These are phyloP conservation scores for Corythaeola cristata DNA, from an alignment of 2,113 vertebrate genomes.

Conservation along the genomic window DNA sequence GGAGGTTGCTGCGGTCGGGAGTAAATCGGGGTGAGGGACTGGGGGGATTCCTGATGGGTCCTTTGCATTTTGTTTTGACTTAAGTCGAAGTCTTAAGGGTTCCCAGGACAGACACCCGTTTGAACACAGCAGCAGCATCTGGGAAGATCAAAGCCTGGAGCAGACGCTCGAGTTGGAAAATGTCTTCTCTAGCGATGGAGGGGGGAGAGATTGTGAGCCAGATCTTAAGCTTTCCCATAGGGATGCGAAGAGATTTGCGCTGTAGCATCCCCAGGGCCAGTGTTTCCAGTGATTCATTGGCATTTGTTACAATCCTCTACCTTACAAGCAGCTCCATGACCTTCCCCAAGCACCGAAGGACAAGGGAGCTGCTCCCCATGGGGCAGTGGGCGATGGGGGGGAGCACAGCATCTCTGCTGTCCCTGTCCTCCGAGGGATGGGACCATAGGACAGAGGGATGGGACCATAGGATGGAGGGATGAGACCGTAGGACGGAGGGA, in stretches of 20 bases:
- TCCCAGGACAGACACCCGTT: background rate
- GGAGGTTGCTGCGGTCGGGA: background rate
- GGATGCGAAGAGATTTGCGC: slow-evolving; percentile 50
- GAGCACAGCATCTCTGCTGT: background rate
- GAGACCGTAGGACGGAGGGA: background rate
- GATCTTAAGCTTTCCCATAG: slow-evolving; percentile 47
- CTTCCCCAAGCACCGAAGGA: background rate
- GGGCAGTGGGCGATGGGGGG: background rate
- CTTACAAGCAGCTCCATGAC: background rate
- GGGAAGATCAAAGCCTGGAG: slow-evolving; percentile 60
- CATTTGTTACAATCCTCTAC: background rate
- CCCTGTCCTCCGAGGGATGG: background rate
- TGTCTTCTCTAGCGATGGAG: background rate
- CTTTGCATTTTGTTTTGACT: background rate
- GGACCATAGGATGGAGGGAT: background rate
- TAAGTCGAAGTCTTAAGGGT: background rate
- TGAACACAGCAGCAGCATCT: background rate
- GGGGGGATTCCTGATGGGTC: background rate
- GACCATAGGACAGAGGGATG: too few species aligned
- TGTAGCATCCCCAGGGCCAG: background rate
- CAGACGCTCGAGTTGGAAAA: background rate
- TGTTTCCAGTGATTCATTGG: background rate
- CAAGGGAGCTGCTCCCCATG: background rate
- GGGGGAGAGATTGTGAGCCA: slow-evolving; percentile 21
- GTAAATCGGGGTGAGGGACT: background rate